These are phyloP conservation scores for Machimus atricapillus DNA, from an alignment of 2,888 invertebrate genomes.

Conservation along the genomic window DNA sequence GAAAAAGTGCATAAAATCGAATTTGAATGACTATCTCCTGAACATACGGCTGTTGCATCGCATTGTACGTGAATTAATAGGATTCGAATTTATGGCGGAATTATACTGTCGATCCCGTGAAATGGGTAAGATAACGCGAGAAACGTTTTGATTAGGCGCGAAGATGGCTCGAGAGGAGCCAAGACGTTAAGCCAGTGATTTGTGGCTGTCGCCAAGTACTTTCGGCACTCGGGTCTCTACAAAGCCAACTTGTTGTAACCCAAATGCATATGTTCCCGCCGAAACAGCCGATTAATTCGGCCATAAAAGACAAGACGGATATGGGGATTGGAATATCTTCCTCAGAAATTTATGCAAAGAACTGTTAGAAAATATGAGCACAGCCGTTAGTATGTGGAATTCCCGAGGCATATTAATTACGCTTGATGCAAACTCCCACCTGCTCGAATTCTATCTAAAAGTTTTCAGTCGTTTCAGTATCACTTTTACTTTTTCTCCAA, in stretches of 20 bases:
- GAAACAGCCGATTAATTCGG: not conserved
- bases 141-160: not conserved
- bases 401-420: not conserved
- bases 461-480: not conserved
- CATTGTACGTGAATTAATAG: slow-evolving; percentile 6
- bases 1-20: slow-evolving; percentile 26
- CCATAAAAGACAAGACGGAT: not conserved
- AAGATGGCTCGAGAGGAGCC: not conserved
- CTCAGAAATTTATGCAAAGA: not conserved
- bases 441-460: not conserved
- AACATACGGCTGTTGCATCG: not conserved
- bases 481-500: not conserved
- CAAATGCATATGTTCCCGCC: not conserved
- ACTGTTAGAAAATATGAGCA: not conserved
- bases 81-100: slow-evolving; percentile 24
- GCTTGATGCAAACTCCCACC: not conserved
- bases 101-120: not conserved
- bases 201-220: not conserved
- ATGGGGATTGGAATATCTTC: not conserved
- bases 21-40: slow-evolving; percentile 19
- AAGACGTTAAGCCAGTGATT: slow-evolving; percentile 9
- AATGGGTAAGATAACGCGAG: not conserved
- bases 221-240: not conserved
- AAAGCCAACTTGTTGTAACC: not conserved
- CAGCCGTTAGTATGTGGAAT: not conserved